Evolutionary conservation across 2,113 vertebrate species (phyloP).

Genomic region (Dromas ardeola): DNA sequence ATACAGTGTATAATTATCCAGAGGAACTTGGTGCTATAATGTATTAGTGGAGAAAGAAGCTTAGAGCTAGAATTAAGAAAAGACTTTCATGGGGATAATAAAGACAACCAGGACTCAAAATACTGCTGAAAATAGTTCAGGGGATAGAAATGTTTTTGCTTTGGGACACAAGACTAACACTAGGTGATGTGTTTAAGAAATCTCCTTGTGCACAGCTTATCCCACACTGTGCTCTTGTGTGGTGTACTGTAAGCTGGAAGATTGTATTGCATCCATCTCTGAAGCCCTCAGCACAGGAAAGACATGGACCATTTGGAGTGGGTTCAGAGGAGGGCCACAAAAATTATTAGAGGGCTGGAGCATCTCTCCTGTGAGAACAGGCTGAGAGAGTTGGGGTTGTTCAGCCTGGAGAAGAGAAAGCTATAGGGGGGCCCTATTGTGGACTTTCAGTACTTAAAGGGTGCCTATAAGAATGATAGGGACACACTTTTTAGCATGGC

Average conservation of each 20-base stretch:
- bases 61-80: not conserved
- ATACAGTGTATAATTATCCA: not conserved
- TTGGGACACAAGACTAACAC: not conserved
- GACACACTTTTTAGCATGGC: not conserved
- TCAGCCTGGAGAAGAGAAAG: not conserved
- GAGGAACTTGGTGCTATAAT: not conserved
- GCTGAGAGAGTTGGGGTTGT: not conserved
- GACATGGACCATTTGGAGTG: not conserved
- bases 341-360: too few relatives aligned
- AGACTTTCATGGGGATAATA: not conserved
- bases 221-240: accelerated
- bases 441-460: not conserved
- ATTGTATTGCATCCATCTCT: not conserved
- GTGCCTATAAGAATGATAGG: not conserved
- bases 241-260: not conserved
- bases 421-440: not conserved
- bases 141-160: not conserved
- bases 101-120: not conserved
- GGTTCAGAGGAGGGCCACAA: not conserved
- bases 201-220: not conserved
- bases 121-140: not conserved
- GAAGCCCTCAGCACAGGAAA: not conserved
- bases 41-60: not conserved
- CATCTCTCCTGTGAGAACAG: not conserved
- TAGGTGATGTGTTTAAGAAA: not conserved